Evolutionary conservation across 2,888 invertebrate genomes (phyloP).

Genomic region (Poecilus cupreus): DNA sequence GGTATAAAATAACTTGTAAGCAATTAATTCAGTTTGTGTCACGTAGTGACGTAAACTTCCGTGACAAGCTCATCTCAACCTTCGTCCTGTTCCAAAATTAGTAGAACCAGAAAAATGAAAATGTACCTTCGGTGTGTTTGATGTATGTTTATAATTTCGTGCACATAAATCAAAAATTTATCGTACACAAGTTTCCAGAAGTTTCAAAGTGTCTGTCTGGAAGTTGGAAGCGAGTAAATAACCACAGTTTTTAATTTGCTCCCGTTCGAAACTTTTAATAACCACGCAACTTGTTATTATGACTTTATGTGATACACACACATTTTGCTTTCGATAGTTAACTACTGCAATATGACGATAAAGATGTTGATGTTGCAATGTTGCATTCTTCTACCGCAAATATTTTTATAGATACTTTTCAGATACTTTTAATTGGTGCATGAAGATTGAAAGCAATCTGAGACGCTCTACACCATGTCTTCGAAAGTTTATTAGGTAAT

Average conservation of each 20-base stretch:
- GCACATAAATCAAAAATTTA: slow-evolving; percentile 49
- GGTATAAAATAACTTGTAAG: too few relatives aligned
- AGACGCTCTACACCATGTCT: too few relatives aligned
- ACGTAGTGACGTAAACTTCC: too few relatives aligned
- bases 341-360: neutral
- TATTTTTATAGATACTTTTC: neutral
- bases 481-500: too few relatives aligned
- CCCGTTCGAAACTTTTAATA: slow-evolving; percentile 31
- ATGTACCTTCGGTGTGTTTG: neutral
- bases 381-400: neutral
- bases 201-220: slow-evolving; percentile 6
- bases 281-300: slow-evolving; percentile 21
- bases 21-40: too few relatives aligned
- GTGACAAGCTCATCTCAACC: too few relatives aligned
- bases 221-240: slow-evolving; percentile 11
- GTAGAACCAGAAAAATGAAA: neutral
- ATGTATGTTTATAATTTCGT: slow-evolving; percentile 22
- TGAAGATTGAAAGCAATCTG: too few relatives aligned
- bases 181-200: slow-evolving; percentile 14
- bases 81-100: too few relatives aligned
- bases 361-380: neutral
- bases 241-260: slow-evolving; percentile 47
- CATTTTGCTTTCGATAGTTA: slow-evolving; percentile 15
- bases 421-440: too few relatives aligned
- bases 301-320: slow-evolving; percentile 20